Conservation (phyloP, 2,797 vertebrate genomes). For the Streptopelia turtur region DNA sequence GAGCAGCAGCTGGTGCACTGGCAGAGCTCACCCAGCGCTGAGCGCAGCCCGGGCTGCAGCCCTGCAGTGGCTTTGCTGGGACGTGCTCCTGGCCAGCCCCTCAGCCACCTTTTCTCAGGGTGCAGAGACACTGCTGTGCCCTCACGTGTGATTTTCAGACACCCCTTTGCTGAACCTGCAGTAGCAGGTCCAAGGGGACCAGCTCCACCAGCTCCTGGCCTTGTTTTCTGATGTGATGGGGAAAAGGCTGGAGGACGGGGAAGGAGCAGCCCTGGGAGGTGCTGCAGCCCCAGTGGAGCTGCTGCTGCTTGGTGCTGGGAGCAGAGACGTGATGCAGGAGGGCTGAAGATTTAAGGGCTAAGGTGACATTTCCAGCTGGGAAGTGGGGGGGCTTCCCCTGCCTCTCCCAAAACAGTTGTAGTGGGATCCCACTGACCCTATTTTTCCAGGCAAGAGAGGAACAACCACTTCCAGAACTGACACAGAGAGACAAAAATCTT, state of each 20-base stretch:
- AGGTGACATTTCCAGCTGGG: not conserved
- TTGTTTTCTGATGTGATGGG: not conserved
- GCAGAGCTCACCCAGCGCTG: not conserved
- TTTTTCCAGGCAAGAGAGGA: not conserved
- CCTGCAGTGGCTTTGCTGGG: not conserved
- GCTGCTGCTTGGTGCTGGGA: not conserved
- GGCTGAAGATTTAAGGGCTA: not conserved
- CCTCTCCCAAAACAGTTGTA: not conserved
- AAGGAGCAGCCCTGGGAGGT: not conserved
- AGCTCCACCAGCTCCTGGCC: not conserved
- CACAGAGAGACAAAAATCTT: not conserved
- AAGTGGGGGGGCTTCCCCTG: not conserved
- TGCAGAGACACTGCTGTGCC: accelerated
- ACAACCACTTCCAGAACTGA: not conserved
- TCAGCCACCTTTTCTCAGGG: not conserved
- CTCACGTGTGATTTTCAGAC: not conserved
- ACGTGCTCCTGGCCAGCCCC: not conserved
- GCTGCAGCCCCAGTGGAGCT: not conserved
- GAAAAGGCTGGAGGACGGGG: not conserved
- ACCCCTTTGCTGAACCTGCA: not conserved
- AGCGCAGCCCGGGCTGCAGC: not conserved
- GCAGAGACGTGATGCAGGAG: not conserved
- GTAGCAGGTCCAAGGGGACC: not conserved
- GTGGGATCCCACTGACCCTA: accelerated
- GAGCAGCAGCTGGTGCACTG: not conserved